Conservation (phyloP, 1,140 invertebrate species). For the Trichonephila inaurata region DNA sequence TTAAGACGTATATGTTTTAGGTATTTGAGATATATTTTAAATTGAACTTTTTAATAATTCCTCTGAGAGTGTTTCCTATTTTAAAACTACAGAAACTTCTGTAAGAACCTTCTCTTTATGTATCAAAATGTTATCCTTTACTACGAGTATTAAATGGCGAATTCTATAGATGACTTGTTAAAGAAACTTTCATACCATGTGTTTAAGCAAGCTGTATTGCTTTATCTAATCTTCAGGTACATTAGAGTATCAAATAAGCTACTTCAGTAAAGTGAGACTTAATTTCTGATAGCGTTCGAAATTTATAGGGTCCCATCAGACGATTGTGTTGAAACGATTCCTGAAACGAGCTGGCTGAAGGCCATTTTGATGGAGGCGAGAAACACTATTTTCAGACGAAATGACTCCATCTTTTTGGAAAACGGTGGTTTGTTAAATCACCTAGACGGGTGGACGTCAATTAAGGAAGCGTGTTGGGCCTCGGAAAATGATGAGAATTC, state of each 20-base stretch:
- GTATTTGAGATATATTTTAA: too few species aligned
- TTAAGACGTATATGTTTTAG: too few species aligned
- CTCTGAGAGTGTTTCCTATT: too few species aligned
- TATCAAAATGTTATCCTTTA: background rate
- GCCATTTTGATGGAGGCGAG: background rate
- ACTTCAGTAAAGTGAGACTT: slow-evolving; percentile 42
- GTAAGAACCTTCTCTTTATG: background rate
- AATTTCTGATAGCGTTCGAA: slow-evolving; percentile 57
- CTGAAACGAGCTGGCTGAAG: background rate
- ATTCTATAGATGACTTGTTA: background rate
- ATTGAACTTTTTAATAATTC: too few species aligned
- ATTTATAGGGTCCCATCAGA: slow-evolving; percentile 17
- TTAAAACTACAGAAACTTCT: too few species aligned
- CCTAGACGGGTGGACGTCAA: slow-evolving; percentile 20
- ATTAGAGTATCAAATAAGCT: slow-evolving; percentile 43
- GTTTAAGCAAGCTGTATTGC: background rate
- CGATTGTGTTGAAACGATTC: background rate
- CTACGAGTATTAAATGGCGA: background rate
- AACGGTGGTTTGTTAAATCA: slow-evolving; percentile 26
- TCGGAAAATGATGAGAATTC: background rate
- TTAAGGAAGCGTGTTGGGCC: background rate
- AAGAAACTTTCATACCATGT: background rate
- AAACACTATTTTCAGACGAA: background rate
- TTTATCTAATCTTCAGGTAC: slow-evolving; percentile 39
- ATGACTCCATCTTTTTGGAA: slow-evolving; percentile 25